Evolutionary conservation across 2,888 invertebrate species (phyloP).

Genomic region (Rotaria socialis): DNA sequence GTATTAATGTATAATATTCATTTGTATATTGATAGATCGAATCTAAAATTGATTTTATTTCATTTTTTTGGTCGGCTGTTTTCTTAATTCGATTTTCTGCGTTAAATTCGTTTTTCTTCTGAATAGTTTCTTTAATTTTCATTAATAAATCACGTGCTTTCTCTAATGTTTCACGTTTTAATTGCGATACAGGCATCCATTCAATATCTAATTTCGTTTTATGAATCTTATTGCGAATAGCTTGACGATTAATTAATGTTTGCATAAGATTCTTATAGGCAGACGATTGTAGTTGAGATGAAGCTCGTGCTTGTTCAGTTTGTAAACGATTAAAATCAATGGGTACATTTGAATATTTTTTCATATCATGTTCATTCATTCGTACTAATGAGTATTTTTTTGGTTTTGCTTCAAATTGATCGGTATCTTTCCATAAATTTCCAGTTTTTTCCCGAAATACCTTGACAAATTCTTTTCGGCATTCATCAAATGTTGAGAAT

Average conservation of each 20-base stretch:
- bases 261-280: not conserved
- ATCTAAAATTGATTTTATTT: conserved; percentile 47
- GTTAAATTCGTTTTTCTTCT: conserved; percentile 41
- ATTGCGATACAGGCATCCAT: conserved; percentile 58
- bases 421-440: conserved; percentile 53
- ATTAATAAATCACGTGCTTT: conserved; percentile 56
- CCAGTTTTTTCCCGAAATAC: conserved; percentile 59
- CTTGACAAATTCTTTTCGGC: conserved; percentile 58
- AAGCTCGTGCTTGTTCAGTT: not conserved
- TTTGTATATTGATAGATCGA: conserved; percentile 59
- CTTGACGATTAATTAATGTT: not conserved
- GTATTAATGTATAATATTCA: conserved; percentile 62
- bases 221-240: not conserved
- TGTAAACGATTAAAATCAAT: conserved; percentile 34
- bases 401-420: conserved; percentile 35
- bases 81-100: not conserved
- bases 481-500: conserved; percentile 53
- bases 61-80: conserved; percentile 50
- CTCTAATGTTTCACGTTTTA: conserved; percentile 56
- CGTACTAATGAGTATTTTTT: conserved; percentile 39
- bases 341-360: not conserved
- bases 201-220: conserved; percentile 53
- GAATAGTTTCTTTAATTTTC: conserved; percentile 47
- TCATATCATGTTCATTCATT: conserved; percentile 30
- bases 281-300: conserved; percentile 29